A percentile compares a stretch with the other conserved stretches of the same genome.
Conservation (phyloP, 2,113 vertebrate species). For the Speoplatyrhinus poulsoni region DNA sequence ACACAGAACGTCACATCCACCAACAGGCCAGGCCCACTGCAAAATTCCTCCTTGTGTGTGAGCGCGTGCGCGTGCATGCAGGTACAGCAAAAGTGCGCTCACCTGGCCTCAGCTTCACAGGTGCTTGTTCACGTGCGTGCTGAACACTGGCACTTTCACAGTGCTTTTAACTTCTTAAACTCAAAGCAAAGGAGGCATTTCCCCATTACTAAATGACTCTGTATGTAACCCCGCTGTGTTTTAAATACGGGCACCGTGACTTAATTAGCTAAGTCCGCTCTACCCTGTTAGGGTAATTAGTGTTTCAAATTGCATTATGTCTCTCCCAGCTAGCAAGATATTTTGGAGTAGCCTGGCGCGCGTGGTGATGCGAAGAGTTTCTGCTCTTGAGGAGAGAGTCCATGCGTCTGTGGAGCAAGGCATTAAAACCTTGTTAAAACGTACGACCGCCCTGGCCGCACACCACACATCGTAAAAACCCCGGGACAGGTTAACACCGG, state of each 20-base stretch:
- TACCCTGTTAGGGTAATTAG: neutral
- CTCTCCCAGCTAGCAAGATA: neutral
- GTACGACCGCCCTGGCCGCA: slow-evolving; percentile 1
- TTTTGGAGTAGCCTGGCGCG: slow-evolving; percentile 37
- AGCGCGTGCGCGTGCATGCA: slow-evolving; percentile 1
- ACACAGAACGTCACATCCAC: slow-evolving; percentile 38
- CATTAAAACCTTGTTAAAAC: slow-evolving; percentile 26
- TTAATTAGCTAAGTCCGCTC: slow-evolving; percentile 1
- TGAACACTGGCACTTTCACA: too few relatives aligned
- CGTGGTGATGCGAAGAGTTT: slow-evolving; percentile 28
- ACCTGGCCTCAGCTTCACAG: neutral
- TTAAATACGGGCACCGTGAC: slow-evolving; percentile 4
- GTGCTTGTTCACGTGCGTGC: too few relatives aligned
- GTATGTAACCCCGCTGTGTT: slow-evolving; percentile 5
- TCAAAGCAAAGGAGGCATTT: too few relatives aligned
- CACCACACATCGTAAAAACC: slow-evolving; percentile 24
- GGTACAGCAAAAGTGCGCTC: slow-evolving; percentile 33
- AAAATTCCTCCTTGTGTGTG: slow-evolving; percentile 22
- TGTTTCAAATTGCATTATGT: neutral
- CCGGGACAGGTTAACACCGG: slow-evolving; percentile 9
- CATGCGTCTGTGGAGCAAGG: slow-evolving; percentile 49
- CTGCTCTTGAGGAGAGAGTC: slow-evolving; percentile 37
- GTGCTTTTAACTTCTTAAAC: neutral
- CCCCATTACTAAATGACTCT: neutral
- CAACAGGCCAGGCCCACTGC: slow-evolving; percentile 42